A percentile compares a stretch with the other conserved stretches of the same genome.
These are phyloP conservation scores for Lota lota DNA, from an alignment of 2,113 vertebrate species.

Conservation along the genomic window DNA sequence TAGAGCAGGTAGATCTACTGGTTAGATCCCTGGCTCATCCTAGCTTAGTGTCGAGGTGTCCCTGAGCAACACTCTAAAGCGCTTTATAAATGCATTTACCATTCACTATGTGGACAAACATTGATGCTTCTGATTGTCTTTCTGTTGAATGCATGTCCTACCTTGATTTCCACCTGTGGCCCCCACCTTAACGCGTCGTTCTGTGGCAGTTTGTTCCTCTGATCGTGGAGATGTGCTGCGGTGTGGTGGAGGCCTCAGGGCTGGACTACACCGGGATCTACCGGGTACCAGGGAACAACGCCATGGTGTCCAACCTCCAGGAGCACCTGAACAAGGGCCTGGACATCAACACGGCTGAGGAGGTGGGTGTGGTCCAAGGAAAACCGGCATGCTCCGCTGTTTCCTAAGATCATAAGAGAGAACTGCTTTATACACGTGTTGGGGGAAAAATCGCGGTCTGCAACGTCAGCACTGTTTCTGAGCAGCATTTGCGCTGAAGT, in stretches of 20 bases:
- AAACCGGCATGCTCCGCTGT: background rate
- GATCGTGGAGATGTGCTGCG: slow-evolving; percentile 91
- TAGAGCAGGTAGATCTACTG: too few relatives aligned
- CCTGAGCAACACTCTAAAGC: too few relatives aligned
- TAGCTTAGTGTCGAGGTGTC: too few relatives aligned
- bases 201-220: slow-evolving; percentile 82
- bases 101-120: too few relatives aligned
- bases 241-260: slow-evolving; percentile 86
- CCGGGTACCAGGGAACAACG: slow-evolving; percentile 93
- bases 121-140: too few relatives aligned
- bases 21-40: too few relatives aligned
- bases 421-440: background rate
- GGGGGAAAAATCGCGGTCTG: too few relatives aligned
- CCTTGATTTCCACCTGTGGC: background rate
- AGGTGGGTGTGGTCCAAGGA: slow-evolving; percentile 67
- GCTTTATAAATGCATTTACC: too few relatives aligned
- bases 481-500: too few relatives aligned
- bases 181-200: background rate
- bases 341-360: slow-evolving; percentile 89
- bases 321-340: slow-evolving; percentile 94
- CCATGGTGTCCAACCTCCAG: slow-evolving; percentile 90
- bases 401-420: background rate
- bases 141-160: background rate
- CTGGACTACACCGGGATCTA: slow-evolving; percentile 96
- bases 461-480: too few relatives aligned